phyloP scores from a whole-genome alignment of 2,113 vertebrate species.

The Pygoscelis antarcticus region DNA sequence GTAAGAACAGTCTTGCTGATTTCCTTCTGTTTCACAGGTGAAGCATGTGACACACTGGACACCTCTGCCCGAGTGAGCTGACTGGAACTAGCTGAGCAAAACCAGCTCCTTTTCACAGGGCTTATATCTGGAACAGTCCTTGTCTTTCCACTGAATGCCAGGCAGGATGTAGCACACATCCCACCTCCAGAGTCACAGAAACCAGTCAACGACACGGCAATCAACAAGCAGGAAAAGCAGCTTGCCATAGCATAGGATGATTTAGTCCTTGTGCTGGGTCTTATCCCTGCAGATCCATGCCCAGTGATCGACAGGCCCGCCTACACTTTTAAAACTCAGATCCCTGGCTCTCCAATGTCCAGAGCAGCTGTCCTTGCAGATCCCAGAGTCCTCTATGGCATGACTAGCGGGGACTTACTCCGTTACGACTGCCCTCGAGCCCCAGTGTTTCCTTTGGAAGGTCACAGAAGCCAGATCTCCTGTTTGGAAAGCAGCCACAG shows the following conservation, averaged over 20 bases:
- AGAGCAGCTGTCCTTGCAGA: conserved; percentile 68
- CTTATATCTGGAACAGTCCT: conserved; percentile 77
- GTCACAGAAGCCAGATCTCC: conserved; percentile 73
- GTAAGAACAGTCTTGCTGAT: not conserved
- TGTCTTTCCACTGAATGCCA: conserved; percentile 76
- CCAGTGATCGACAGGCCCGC: conserved; percentile 69
- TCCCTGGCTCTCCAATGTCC: conserved; percentile 64
- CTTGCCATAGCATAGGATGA: conserved; percentile 72
- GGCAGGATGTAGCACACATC: conserved; percentile 75
- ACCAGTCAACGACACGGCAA: conserved; percentile 49
- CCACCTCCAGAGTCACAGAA: conserved; percentile 77
- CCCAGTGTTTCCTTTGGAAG: conserved; percentile 62
- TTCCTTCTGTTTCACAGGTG: conserved; percentile 55
- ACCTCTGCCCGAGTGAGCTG: conserved; percentile 73
- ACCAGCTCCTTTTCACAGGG: conserved; percentile 75
- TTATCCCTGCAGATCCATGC: conserved; percentile 70
- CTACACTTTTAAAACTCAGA: conserved; percentile 56
- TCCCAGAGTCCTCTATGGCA: conserved; percentile 72
- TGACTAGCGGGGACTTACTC: conserved; percentile 54
- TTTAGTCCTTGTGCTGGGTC: conserved; percentile 68
- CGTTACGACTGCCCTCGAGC: conserved; percentile 54
- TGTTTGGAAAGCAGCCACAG: conserved; percentile 76
- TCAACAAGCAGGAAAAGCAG: conserved; percentile 69
- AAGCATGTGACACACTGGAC: conserved; percentile 43
- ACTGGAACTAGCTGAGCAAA: conserved; percentile 75